Conservation (phyloP, 2,113 vertebrate species). For the Daboia siamensis region DNA sequence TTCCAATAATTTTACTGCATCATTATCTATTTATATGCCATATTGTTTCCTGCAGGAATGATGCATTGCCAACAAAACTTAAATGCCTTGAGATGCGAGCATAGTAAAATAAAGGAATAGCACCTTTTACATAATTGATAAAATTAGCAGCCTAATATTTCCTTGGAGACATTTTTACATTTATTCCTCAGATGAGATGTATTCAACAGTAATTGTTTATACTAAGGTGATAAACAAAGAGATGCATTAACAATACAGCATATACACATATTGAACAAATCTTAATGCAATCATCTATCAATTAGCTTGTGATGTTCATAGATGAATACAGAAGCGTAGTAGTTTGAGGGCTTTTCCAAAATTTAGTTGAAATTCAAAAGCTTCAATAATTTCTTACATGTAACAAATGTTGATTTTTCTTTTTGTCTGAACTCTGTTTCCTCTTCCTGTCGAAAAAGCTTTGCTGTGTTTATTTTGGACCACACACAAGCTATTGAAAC, state of each 20-base stretch:
- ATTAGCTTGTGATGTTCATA: neutral
- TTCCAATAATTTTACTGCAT: neutral
- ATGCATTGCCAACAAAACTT: conserved; percentile 36
- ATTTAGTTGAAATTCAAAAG: neutral
- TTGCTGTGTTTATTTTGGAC: conserved; percentile 18
- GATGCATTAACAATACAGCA: neutral
- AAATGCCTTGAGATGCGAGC: conserved; percentile 7
- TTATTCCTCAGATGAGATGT: conserved; percentile 10
- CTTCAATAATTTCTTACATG: neutral
- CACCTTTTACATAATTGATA: conserved; percentile 46
- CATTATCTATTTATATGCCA: conserved; percentile 40
- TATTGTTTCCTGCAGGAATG: conserved; percentile 27
- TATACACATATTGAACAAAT: neutral
- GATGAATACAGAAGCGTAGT: neutral
- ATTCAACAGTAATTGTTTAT: conserved; percentile 5
- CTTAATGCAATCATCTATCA: neutral
- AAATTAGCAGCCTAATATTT: conserved; percentile 23
- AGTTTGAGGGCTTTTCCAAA: neutral
- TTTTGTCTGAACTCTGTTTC: neutral
- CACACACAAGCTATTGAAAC: conserved; percentile 6
- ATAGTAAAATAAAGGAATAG: conserved; percentile 43
- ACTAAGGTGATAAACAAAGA: neutral
- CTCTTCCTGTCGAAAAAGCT: neutral
- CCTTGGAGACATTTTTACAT: conserved; percentile 21
- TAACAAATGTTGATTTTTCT: conserved; percentile 5